These are phyloP conservation scores for Salpingus planirostris DNA, from an alignment of 2,888 invertebrate genomes.

Conservation along the genomic window DNA sequence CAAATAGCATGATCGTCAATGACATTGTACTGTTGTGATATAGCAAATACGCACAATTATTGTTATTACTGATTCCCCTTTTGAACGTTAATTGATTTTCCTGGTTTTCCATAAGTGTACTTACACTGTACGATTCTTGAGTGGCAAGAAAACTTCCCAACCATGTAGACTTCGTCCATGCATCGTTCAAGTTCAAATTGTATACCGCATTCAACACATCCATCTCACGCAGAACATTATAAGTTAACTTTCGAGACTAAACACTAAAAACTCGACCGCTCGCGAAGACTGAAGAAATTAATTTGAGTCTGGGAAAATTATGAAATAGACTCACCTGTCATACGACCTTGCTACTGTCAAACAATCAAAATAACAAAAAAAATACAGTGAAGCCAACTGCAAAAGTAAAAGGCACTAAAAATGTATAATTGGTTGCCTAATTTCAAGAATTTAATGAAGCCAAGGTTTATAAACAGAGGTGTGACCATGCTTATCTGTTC, in stretches of 20 bases:
- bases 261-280: background rate
- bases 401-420: no score
- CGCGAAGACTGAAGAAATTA: no score
- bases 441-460: no score
- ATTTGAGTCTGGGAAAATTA: no score
- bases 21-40: no score
- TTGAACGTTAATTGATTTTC: background rate
- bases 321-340: background rate
- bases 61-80: background rate
- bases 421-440: no score
- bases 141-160: constrained; percentile 23
- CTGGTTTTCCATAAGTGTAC: constrained; percentile 4
- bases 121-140: constrained; percentile 30
- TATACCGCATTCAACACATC: constrained; percentile 37
- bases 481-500: no score
- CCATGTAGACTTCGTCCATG: constrained; percentile 32
- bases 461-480: no score
- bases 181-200: constrained; percentile 33
- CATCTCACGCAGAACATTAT: constrained; percentile 28
- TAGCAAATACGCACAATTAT: no score
- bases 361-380: no score
- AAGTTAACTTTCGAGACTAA: background rate
- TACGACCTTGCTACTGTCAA: background rate
- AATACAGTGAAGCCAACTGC: no score
- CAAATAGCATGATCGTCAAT: background rate